Base-by-base conservation (phyloP, 2,797 vertebrate species). In the Thaleichthys pacificus region DNA sequence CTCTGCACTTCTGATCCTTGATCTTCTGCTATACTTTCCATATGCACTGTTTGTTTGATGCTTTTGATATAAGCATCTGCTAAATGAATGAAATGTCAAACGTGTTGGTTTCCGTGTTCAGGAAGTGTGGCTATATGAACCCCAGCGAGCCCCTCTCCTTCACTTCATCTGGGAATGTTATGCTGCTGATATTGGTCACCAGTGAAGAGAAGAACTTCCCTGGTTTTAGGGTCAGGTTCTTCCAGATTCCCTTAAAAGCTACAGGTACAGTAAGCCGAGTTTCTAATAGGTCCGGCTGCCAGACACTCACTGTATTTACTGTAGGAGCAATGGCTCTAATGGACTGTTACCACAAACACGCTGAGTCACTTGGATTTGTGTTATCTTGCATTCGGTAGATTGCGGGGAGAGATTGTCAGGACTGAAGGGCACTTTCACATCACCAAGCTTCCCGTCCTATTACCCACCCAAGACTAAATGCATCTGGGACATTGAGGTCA, bases 91-190 rank as follows among this genome's bases (percentile, higher is more conserved):
- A 47, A 47, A 47, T 47, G 58, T 65, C 35, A 14, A 22, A 58
- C 17, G 14, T 62, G 30, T 60, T 17, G 81, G n/a, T 70, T 9
- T 62, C 61, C 66, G 54, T 35, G 49, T 64, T 26, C 69, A 99
- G 97, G 85, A 92, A 95, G 73, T 99, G 96, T 76, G 96, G 96
- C 22, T 89, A 81, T 72, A 93, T 90, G 2, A 78, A 85, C 0
- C 93, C 94, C 12, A 94, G 90, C 0, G 91, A 93, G 75, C 95
- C 95, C 3, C 82, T 97, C 81, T 93, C 93, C 81, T 96, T 96
- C 87, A 67, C 96, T 71, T 97, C 97, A 32, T 98, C 97, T 58
- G 93, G 95, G 83, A 98, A 95, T 0, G 94, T 98, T 77, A 92
- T 98, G 91, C 83, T 99, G 2, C 67, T 98, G 81, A 93, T 91